These are phyloP conservation scores for Ectropis grisescens DNA, from an alignment of 1,140 invertebrate species.

Conservation along the genomic window DNA sequence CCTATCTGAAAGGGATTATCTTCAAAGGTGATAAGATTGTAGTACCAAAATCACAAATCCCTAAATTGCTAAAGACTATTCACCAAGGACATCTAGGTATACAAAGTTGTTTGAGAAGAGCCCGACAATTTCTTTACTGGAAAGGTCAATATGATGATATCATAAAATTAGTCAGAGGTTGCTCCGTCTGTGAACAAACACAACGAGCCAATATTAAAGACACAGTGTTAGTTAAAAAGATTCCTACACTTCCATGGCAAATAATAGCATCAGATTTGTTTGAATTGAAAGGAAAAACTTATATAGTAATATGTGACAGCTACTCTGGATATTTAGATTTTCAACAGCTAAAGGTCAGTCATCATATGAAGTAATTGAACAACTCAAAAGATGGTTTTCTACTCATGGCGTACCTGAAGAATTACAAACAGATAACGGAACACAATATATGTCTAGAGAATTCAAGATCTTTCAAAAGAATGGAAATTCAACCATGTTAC, in stretches of 20 bases:
- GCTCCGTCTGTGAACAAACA: background rate
- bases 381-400: constrained; percentile 6
- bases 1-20: background rate
- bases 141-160: background rate
- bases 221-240: constrained; percentile 7
- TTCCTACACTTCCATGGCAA: constrained; percentile 11
- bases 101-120: background rate
- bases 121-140: background rate
- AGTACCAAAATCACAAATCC: too few species aligned
- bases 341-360: constrained; percentile 12
- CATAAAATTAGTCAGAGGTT: background rate
- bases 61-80: background rate
- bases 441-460: background rate
- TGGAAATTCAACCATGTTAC: background rate
- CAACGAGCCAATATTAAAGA: background rate
- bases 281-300: constrained; percentile 10
- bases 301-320: constrained; percentile 8
- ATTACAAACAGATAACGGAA: background rate
- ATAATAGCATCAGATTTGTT: constrained; percentile 14
- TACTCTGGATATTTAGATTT: constrained; percentile 14
- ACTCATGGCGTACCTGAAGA: background rate
- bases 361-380: constrained; percentile 11
- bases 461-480: background rate
- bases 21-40: background rate
- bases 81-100: background rate